Evolutionary conservation across 2,888 invertebrate species (phyloP).

Genomic region (Tuberolachnus salignus): DNA sequence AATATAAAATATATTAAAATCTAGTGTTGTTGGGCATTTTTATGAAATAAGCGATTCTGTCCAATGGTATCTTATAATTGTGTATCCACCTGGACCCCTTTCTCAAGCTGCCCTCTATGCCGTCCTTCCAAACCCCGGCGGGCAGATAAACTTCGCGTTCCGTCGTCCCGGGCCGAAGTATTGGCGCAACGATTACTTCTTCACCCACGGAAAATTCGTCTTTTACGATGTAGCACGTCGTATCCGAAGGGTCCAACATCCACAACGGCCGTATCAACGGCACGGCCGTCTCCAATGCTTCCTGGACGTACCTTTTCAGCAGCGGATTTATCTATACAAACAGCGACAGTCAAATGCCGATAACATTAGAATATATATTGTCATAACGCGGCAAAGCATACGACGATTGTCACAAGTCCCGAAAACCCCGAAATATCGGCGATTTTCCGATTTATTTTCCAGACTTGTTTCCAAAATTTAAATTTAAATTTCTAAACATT

Average conservation of each 20-base stretch:
- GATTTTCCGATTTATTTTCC: too few species aligned
- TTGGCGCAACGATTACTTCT: conserved; percentile 88
- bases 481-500: too few species aligned
- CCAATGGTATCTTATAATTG: conserved; percentile 79
- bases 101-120: conserved; percentile 81
- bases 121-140: conserved; percentile 90
- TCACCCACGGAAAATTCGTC: conserved; percentile 91
- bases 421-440: too few species aligned
- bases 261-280: conserved; percentile 88
- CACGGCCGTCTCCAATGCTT: conserved; percentile 79
- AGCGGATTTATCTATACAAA: conserved; percentile 72
- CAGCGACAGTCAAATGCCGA: conserved; percentile 50
- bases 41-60: conserved; percentile 82
- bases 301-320: conserved; percentile 77
- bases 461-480: too few species aligned
- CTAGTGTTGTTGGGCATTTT: conserved; percentile 84
- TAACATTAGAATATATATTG: too few species aligned
- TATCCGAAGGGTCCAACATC: conserved; percentile 84
- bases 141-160: conserved; percentile 85
- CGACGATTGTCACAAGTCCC: too few species aligned
- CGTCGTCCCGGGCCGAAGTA: conserved; percentile 73
- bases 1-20: conserved; percentile 66
- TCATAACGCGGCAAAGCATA: too few species aligned
- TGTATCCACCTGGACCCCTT: conserved; percentile 92
- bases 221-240: conserved; percentile 74